Evolutionary conservation across 1,140 invertebrate genomes (phyloP).

Genomic region (Paracyclopina nana): DNA sequence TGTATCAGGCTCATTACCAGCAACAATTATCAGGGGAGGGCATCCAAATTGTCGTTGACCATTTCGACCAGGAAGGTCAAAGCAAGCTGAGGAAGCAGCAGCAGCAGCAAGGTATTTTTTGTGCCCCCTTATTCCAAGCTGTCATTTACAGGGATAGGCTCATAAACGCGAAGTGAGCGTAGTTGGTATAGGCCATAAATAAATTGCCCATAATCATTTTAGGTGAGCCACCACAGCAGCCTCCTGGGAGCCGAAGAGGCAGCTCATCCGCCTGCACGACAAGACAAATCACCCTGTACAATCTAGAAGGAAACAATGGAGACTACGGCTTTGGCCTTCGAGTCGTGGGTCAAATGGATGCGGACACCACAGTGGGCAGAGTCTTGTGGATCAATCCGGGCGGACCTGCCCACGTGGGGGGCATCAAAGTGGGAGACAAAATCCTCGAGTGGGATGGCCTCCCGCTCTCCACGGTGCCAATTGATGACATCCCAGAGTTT

Average conservation of each 20-base stretch:
- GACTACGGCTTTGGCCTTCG: conserved; percentile 12
- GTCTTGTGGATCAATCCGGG: conserved; percentile 10
- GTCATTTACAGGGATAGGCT: not conserved
- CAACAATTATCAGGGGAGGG: not conserved
- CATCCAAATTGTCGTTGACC: conserved; percentile 2
- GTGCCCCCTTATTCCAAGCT: not conserved
- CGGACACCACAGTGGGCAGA: not conserved
- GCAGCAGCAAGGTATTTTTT: not conserved
- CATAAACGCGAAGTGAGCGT: not conserved
- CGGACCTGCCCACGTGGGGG: conserved; percentile 5
- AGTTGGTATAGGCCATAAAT: not conserved
- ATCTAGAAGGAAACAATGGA: not conserved
- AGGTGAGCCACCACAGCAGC: not conserved
- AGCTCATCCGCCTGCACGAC: not conserved
- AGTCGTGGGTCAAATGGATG: conserved; percentile 7
- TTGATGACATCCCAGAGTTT: not conserved
- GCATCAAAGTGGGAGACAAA: conserved; percentile 10
- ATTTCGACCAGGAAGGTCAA: not conserved
- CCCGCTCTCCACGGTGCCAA: not conserved
- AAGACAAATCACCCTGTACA: conserved; percentile 7
- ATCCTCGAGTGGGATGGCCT: not conserved
- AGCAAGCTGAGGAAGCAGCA: not conserved
- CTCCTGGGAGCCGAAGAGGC: not conserved
- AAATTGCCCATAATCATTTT: not conserved
- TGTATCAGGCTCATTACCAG: not conserved